These are phyloP conservation scores for Cepaea hortensis DNA, from an alignment of 2,888 invertebrate genomes.

Conservation along the genomic window DNA sequence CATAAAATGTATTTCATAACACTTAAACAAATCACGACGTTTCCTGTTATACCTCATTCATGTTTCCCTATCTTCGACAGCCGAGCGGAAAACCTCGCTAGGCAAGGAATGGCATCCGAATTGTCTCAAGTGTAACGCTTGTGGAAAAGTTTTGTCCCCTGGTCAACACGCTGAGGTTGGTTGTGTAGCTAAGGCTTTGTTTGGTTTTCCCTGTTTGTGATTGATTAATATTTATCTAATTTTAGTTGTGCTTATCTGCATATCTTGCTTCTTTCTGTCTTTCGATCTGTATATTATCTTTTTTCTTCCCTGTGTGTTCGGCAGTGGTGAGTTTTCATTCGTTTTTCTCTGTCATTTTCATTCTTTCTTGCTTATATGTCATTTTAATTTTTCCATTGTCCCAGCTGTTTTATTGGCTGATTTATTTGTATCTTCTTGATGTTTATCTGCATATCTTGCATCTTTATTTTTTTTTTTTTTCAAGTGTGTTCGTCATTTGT, in stretches of 20 bases:
- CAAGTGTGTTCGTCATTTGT: too few relatives aligned
- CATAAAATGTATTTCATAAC: not conserved
- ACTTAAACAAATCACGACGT: not conserved
- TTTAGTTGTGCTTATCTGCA: not conserved
- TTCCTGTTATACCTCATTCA: not conserved
- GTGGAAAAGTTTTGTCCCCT: slow-evolving; percentile 87
- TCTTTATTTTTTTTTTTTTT: too few relatives aligned
- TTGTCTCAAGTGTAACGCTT: slow-evolving; percentile 88
- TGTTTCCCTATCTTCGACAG: slow-evolving; percentile 77
- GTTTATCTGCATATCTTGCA: too few relatives aligned
- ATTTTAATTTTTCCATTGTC: too few relatives aligned
- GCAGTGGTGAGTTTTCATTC: too few relatives aligned
- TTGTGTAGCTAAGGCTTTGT: not conserved
- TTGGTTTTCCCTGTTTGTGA: not conserved
- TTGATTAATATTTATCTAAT: not conserved
- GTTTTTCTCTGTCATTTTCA: too few relatives aligned
- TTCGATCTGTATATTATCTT: too few relatives aligned
- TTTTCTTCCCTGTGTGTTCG: too few relatives aligned
- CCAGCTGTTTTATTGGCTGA: too few relatives aligned
- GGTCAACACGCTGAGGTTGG: slow-evolving; percentile 88
- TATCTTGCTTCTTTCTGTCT: not conserved
- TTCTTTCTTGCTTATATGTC: too few relatives aligned
- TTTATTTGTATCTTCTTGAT: too few relatives aligned
- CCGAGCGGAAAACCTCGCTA: slow-evolving; percentile 89
- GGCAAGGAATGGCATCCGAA: slow-evolving; percentile 92